Evolutionary conservation across 2,888 invertebrate genomes (phyloP).

Genomic region (Melieria picta): DNA sequence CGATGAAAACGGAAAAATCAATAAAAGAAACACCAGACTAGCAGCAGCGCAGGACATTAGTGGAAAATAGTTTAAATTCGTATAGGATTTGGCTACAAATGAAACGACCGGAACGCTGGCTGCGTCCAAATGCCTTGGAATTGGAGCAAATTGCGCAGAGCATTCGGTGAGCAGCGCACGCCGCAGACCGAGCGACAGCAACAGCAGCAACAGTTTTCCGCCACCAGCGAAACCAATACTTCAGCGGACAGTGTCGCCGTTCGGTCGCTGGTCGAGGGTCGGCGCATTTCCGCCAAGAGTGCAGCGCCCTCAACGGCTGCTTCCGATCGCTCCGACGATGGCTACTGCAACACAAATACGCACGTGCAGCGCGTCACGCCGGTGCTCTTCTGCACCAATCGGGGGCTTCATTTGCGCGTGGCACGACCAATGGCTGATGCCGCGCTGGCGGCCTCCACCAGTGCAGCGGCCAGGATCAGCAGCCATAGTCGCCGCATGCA

Average conservation of each 20-base stretch:
- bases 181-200: not conserved
- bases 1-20: no score
- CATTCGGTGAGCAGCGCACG: not conserved
- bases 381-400: conserved; percentile 60
- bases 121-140: conserved; percentile 5
- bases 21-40: no score
- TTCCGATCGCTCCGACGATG: conserved; percentile 3
- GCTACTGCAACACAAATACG: conserved; percentile 8
- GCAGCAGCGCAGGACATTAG: no score
- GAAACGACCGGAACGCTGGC: no score
- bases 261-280: no score
- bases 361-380: conserved; percentile 52
- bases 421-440: conserved; percentile 40
- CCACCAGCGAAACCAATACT: not conserved
- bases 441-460: conserved; percentile 3
- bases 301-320: not conserved
- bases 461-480: not conserved
- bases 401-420: conserved; percentile 58
- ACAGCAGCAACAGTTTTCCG: conserved; percentile 11
- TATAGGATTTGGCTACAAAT: no score
- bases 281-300: no score
- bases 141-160: conserved; percentile 9
- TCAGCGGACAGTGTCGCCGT: no score
- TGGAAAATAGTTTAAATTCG: no score
- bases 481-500: not conserved